Evolutionary conservation across 2,797 vertebrate genomes (phyloP).

Genomic region (Sebastes nivosus): DNA sequence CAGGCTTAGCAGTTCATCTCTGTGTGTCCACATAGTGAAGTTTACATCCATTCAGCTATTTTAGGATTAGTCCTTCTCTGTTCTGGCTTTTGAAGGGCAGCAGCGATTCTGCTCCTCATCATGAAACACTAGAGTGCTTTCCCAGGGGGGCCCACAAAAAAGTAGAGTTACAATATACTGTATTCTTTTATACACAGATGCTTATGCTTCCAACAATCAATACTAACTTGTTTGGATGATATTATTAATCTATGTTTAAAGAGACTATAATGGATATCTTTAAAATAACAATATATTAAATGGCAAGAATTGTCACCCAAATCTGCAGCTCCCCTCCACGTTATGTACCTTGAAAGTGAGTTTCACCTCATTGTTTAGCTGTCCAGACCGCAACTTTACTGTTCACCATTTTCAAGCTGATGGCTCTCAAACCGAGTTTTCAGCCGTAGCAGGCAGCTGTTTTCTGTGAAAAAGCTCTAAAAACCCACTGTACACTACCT

Average conservation of each 20-base stretch:
- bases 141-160: background rate
- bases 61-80: slow-evolving; percentile 28
- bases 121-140: slow-evolving; percentile 6
- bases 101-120: background rate
- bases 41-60: slow-evolving; percentile 15
- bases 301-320: background rate
- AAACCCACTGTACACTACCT: background rate
- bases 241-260: background rate
- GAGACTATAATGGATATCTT: background rate
- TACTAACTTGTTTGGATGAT: background rate
- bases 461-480: background rate
- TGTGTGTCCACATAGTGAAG: background rate
- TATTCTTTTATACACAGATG: background rate
- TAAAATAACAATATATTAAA: background rate
- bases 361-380: background rate
- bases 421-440: background rate
- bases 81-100: background rate
- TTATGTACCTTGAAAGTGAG: background rate
- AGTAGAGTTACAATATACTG: background rate
- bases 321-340: too few species aligned
- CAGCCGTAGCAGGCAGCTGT: too few species aligned
- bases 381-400: background rate
- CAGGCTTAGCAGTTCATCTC: background rate
- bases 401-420: background rate
- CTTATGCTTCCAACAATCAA: background rate